phyloP scores from a whole-genome alignment of 2,888 invertebrate species.

The Penaeus monodon region DNA sequence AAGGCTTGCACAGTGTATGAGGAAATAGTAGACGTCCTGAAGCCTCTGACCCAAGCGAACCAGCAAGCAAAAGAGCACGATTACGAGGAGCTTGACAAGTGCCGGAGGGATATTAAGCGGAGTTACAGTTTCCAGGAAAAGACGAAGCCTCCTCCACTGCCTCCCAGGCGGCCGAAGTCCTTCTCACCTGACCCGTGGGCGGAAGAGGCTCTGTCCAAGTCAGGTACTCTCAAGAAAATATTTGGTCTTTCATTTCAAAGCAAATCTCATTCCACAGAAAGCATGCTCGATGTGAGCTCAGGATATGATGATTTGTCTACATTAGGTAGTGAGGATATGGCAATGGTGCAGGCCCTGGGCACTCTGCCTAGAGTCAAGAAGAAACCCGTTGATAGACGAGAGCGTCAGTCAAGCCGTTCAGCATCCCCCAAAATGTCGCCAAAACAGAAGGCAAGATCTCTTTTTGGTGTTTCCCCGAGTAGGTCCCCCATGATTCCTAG shows the following conservation, averaged over 20 bases:
- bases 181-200: conserved; percentile 65
- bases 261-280: conserved; percentile 65
- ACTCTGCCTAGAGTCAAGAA: conserved; percentile 61
- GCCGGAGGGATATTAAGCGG: conserved; percentile 63
- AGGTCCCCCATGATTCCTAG: conserved; percentile 64
- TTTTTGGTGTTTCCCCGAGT: conserved; percentile 63
- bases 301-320: conserved; percentile 52
- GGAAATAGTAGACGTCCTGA: conserved; percentile 63
- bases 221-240: conserved; percentile 61
- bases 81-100: conserved; percentile 64
- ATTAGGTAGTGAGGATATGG: conserved; percentile 62
- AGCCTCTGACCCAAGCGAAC: conserved; percentile 50
- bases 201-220: conserved; percentile 57
- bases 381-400: conserved; percentile 53
- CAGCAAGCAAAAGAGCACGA: conserved; percentile 61
- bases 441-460: conserved; percentile 62
- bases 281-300: conserved; percentile 63
- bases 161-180: conserved; percentile 63
- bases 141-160: conserved; percentile 63
- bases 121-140: conserved; percentile 65
- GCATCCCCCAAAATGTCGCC: conserved; percentile 65
- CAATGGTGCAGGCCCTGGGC: conserved; percentile 64
- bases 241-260: conserved; percentile 63
- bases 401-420: conserved; percentile 55
- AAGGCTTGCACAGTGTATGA: conserved; percentile 64